These are phyloP conservation scores for Motacilla tschutschensis DNA, from an alignment of 2,113 vertebrate species.

Conservation along the genomic window DNA sequence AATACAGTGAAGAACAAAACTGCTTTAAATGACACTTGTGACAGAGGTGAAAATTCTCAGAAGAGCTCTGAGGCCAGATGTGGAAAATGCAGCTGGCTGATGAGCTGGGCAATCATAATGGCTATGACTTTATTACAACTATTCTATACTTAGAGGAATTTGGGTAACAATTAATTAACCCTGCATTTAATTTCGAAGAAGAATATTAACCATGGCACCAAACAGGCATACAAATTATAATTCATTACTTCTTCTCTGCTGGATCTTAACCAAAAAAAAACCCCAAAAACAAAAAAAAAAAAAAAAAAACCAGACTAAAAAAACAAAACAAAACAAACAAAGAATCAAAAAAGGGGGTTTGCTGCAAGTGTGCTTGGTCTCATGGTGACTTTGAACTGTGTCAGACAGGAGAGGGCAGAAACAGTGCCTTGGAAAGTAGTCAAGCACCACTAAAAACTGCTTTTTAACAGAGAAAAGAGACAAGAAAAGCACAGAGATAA, in stretches of 20 bases:
- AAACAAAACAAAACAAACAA: background rate
- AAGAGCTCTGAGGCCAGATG: background rate
- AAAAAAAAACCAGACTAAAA: background rate
- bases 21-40: background rate
- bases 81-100: background rate
- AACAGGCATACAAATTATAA: background rate
- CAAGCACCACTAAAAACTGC: background rate
- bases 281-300: no score
- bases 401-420: background rate
- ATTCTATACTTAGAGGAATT: background rate
- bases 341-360: no score
- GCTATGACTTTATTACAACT: background rate
- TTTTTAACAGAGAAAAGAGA: background rate
- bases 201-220: background rate
- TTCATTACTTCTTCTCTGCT: background rate
- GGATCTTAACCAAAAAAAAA: background rate
- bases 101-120: background rate
- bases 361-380: background rate
- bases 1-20: background rate
- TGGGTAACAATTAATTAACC: background rate
- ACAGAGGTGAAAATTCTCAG: background rate
- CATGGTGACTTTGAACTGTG: background rate
- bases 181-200: background rate
- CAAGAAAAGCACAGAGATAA: background rate
- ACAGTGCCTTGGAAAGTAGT: background rate